phyloP scores from a whole-genome alignment of 1,140 invertebrate species.

The Drosophila neocordata region DNA sequence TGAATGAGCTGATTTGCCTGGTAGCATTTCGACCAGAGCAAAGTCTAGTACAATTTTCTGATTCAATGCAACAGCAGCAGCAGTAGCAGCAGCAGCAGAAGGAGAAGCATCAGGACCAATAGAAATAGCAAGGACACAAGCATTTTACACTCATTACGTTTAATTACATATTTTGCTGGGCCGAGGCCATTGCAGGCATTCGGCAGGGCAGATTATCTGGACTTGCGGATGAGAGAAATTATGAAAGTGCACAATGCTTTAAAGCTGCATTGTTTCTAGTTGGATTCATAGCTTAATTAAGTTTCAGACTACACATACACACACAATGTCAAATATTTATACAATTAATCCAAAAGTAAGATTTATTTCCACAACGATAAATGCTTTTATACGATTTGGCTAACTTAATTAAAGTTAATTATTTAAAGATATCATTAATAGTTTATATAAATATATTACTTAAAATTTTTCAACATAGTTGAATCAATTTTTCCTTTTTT shows the following conservation, averaged over 20 bases:
- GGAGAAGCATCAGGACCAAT: slow-evolving; percentile 10
- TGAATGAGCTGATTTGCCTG: slow-evolving; percentile 72
- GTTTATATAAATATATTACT: too few species aligned
- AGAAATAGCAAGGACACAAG: slow-evolving; percentile 37
- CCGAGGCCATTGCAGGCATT: slow-evolving; percentile 34
- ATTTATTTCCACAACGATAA: neutral
- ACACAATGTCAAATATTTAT: slow-evolving; percentile 6
- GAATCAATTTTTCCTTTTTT: too few species aligned
- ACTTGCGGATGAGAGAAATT: slow-evolving; percentile 39
- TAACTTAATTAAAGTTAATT: neutral
- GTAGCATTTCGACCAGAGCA: slow-evolving; percentile 43
- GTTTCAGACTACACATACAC: neutral
- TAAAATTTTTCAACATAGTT: too few species aligned
- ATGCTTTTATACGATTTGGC: too few species aligned
- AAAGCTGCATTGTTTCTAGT: slow-evolving; percentile 12
- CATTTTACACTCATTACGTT: slow-evolving; percentile 77
- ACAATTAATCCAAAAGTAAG: neutral
- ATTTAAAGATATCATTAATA: too few species aligned
- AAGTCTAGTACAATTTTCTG: slow-evolving; percentile 24
- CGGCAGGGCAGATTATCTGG: slow-evolving; percentile 13
- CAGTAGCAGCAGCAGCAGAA: neutral
- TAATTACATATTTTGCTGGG: slow-evolving; percentile 71
- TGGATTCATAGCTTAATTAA: slow-evolving; percentile 14
- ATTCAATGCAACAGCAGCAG: slow-evolving; percentile 32
- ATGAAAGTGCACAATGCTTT: slow-evolving; percentile 43